A percentile compares a stretch with the other conserved stretches of the same genome.
These are phyloP conservation scores for Budorcas taxicolor DNA, from an alignment of 2,113 vertebrate genomes.

Conservation along the genomic window DNA sequence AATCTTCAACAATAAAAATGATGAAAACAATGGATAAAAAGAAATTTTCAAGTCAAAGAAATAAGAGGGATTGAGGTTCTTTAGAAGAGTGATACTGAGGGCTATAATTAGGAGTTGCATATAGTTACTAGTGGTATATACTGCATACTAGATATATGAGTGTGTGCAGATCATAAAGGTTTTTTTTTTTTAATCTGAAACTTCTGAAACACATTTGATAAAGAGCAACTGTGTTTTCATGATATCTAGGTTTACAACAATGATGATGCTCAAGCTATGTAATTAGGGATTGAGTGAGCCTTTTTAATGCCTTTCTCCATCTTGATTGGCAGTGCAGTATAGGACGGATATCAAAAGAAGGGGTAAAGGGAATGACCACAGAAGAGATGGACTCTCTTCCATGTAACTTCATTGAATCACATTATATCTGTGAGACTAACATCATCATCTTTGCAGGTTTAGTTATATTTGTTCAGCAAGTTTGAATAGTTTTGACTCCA, in stretches of 20 bases:
- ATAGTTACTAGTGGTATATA: too few relatives aligned
- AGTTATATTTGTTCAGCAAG: not conserved
- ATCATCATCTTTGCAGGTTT: not conserved
- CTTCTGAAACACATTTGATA: not conserved
- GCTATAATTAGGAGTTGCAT: not conserved
- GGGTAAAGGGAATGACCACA: not conserved
- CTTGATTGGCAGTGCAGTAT: fast-evolving
- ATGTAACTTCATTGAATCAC: not conserved
- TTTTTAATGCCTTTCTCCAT: not conserved
- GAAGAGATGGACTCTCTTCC: not conserved
- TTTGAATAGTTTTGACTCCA: not conserved
- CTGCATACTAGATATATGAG: not conserved
- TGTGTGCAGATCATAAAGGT: fast-evolving
- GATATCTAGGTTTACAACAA: not conserved
- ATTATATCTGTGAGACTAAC: not conserved
- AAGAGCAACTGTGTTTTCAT: not conserved
- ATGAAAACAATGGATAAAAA: not conserved
- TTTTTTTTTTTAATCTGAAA: not conserved
- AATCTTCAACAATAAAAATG: not conserved
- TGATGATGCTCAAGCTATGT: not conserved
- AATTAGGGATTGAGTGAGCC: not conserved
- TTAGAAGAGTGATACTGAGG: not conserved
- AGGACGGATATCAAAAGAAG: not conserved
- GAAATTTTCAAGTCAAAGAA: not conserved
- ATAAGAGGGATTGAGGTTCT: not conserved